Percentiles rank a stretch among this genome's conserved stretches.
These are phyloP conservation scores for Prochilodus magdalenae DNA, from an alignment of 2,113 vertebrate species.

Conservation along the genomic window DNA sequence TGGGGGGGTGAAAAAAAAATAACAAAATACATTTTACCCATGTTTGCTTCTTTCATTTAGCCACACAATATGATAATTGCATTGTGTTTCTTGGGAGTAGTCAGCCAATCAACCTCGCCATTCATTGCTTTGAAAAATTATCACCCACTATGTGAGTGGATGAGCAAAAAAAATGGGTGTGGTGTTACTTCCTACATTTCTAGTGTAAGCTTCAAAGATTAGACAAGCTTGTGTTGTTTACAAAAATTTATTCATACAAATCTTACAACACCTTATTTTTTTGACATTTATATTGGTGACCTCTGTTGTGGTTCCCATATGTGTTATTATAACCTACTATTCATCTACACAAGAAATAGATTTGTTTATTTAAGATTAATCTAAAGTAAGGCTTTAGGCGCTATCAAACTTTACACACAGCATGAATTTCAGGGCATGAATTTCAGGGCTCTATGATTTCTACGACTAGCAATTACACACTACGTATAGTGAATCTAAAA, in stretches of 20 bases:
- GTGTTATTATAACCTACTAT: slow-evolving; percentile 82
- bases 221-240: slow-evolving; percentile 95
- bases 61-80: neutral
- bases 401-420: slow-evolving; percentile 82
- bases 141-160: neutral
- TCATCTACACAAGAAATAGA: slow-evolving; percentile 91
- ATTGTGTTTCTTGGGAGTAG: neutral
- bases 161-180: neutral
- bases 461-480: slow-evolving; percentile 82
- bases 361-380: slow-evolving; percentile 78
- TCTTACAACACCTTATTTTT: slow-evolving; percentile 89
- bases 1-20: neutral
- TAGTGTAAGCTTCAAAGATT: slow-evolving; percentile 85
- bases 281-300: slow-evolving; percentile 91
- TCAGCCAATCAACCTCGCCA: neutral
- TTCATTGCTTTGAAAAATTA: no score
- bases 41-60: neutral
- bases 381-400: slow-evolving; percentile 94
- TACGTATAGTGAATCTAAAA: slow-evolving; percentile 72
- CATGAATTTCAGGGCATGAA: slow-evolving; percentile 80
- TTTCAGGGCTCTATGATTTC: slow-evolving; percentile 79
- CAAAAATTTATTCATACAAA: slow-evolving; percentile 99
- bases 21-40: neutral
- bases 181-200: neutral
- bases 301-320: slow-evolving; percentile 86